Conservation (phyloP, 2,888 invertebrate genomes). For the Drosophila phalerata region DNA sequence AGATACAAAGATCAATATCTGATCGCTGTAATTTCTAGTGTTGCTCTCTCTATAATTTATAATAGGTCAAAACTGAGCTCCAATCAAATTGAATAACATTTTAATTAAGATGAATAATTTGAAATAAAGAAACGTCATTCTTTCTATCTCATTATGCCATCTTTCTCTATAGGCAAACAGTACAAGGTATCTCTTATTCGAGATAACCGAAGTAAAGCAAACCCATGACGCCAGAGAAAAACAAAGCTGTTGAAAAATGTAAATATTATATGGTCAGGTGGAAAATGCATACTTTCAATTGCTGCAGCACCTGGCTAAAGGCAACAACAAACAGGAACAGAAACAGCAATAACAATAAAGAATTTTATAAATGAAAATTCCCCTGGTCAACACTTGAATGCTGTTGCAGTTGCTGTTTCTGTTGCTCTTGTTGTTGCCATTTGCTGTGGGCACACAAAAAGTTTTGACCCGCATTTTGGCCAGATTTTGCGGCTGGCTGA, state of each 20-base stretch:
- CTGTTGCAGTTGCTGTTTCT: conserved; percentile 6
- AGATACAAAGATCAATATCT: not conserved
- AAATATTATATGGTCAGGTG: conserved; percentile 14
- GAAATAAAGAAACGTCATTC: not conserved
- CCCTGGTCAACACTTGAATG: conserved; percentile 33
- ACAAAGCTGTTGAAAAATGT: conserved; percentile 26
- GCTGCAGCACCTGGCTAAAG: conserved; percentile 24
- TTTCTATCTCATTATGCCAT: not conserved
- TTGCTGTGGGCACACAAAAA: conserved; percentile 25
- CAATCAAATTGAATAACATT: not conserved
- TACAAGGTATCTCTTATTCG: not conserved
- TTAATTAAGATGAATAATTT: not conserved
- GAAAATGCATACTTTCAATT: conserved; percentile 36
- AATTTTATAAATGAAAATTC: conserved; percentile 44
- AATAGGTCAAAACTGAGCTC: not conserved
- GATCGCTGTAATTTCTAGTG: not conserved
- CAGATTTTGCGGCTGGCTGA: conserved; percentile 38
- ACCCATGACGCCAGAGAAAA: conserved; percentile 7
- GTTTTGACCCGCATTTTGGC: conserved; percentile 41
- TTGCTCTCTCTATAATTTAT: not conserved
- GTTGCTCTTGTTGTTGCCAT: conserved; percentile 12
- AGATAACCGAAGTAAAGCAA: too few relatives aligned
- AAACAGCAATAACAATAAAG: conserved; percentile 22
- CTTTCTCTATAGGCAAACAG: not conserved
- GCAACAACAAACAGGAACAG: conserved; percentile 6